These are phyloP conservation scores for Poecilobothrus nobilitatus DNA, from an alignment of 2,888 invertebrate genomes.

Conservation along the genomic window DNA sequence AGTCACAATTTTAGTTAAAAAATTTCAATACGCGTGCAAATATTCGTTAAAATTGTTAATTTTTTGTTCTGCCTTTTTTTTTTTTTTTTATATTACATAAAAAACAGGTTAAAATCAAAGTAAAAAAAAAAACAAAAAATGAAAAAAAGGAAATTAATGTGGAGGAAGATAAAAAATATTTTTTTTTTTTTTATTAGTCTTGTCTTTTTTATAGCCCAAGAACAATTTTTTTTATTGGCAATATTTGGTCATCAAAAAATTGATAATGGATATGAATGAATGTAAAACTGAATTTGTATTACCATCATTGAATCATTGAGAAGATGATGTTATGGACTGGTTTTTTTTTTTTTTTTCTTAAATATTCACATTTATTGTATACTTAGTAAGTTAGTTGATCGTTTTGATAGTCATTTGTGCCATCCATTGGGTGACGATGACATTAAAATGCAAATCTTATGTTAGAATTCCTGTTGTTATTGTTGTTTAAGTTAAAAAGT, in stretches of 20 bases:
- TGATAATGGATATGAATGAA: background rate
- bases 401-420: too few species aligned
- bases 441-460: too few species aligned
- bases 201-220: background rate
- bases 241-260: background rate
- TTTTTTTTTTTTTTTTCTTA: background rate
- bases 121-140: background rate
- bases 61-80: too few species aligned
- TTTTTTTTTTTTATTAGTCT: background rate
- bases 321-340: background rate
- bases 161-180: background rate
- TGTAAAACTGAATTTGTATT: background rate
- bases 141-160: background rate
- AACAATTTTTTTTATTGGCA: background rate
- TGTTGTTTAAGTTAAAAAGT: too few species aligned
- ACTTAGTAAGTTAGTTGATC: too few species aligned
- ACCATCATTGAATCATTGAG: background rate
- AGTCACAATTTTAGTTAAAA: background rate
- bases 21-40: background rate
- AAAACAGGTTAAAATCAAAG: background rate
- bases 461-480: too few species aligned
- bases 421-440: too few species aligned
- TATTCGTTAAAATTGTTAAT: background rate
- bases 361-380: too few species aligned
- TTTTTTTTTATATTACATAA: background rate